Evolutionary conservation across 2,888 invertebrate genomes (phyloP).

Genomic region (Harpagoxenus sublaevis): DNA sequence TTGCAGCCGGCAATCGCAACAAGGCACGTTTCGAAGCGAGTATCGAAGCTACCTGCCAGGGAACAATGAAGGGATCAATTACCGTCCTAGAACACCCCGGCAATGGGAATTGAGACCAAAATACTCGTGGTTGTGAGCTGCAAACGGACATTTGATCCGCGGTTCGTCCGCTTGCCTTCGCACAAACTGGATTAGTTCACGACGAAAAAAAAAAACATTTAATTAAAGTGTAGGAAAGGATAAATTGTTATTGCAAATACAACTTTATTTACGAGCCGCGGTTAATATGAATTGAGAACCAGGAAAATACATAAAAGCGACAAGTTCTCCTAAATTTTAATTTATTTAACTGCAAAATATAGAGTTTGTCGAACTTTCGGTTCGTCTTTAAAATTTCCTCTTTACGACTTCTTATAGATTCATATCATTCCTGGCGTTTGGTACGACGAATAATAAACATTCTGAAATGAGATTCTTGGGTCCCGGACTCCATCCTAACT

Average conservation of each 20-base stretch:
- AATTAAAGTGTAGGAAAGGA: constrained; percentile 2
- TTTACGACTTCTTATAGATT: neutral
- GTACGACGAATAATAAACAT: too few species aligned
- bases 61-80: constrained; percentile 59
- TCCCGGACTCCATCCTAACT: neutral
- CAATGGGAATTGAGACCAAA: constrained; percentile 20
- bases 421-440: neutral
- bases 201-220: constrained; percentile 8
- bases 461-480: too few species aligned
- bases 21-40: constrained; percentile 42
- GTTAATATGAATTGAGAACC: neutral
- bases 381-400: neutral
- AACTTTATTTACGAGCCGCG: neutral
- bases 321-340: neutral
- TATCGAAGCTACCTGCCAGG: constrained; percentile 34
- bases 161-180: neutral
- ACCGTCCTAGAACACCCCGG: neutral
- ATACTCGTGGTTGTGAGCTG: constrained; percentile 4
- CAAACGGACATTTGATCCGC: constrained; percentile 19
- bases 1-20: constrained; percentile 13
- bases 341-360: neutral
- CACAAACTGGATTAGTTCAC: neutral
- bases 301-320: neutral
- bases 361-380: neutral
- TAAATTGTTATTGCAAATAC: constrained; percentile 15